A percentile compares a stretch with the other conserved stretches of the same genome.
These are phyloP conservation scores for Melangyna quadrimaculata DNA, from an alignment of 2,888 invertebrate genomes.

Conservation along the genomic window DNA sequence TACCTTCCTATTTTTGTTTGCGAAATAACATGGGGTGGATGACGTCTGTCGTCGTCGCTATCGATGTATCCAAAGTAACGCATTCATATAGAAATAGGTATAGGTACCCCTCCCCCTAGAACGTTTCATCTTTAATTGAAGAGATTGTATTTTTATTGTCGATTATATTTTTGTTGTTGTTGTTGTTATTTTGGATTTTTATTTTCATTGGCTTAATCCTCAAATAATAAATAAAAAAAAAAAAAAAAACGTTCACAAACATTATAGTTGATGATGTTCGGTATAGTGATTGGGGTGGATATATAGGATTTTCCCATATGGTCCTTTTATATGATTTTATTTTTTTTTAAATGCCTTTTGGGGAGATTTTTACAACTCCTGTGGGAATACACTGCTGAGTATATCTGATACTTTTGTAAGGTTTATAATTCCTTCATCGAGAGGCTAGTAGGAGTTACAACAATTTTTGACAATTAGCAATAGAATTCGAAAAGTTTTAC, in stretches of 20 bases:
- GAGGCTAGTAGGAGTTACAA: constrained; percentile 12
- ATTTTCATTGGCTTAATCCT: constrained; percentile 37
- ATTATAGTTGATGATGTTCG: constrained; percentile 41
- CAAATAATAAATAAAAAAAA: constrained; percentile 40
- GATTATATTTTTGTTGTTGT: constrained; percentile 49
- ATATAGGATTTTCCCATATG: neutral
- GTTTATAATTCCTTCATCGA: neutral
- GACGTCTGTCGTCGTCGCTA: neutral
- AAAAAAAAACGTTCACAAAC: constrained; percentile 44
- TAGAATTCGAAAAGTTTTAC: constrained; percentile 35
- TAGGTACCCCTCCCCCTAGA: neutral
- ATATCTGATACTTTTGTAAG: constrained; percentile 1
- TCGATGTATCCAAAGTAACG: neutral
- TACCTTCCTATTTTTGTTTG: neutral
- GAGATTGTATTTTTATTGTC: constrained; percentile 62
- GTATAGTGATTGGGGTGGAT: constrained; percentile 47
- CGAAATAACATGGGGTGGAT: neutral
- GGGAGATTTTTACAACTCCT: constrained; percentile 43
- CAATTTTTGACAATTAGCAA: constrained; percentile 61
- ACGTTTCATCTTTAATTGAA: constrained; percentile 43
- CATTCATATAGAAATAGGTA: too few species aligned
- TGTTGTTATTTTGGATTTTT: constrained; percentile 12
- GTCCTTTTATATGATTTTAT: neutral
- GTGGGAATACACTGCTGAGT: constrained; percentile 29
- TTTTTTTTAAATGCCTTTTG: constrained; percentile 13